Percentiles rank a stretch among this genome's conserved stretches.
These are phyloP conservation scores for Poecile montanus DNA, from an alignment of 2,797 vertebrate species.

Conservation along the genomic window DNA sequence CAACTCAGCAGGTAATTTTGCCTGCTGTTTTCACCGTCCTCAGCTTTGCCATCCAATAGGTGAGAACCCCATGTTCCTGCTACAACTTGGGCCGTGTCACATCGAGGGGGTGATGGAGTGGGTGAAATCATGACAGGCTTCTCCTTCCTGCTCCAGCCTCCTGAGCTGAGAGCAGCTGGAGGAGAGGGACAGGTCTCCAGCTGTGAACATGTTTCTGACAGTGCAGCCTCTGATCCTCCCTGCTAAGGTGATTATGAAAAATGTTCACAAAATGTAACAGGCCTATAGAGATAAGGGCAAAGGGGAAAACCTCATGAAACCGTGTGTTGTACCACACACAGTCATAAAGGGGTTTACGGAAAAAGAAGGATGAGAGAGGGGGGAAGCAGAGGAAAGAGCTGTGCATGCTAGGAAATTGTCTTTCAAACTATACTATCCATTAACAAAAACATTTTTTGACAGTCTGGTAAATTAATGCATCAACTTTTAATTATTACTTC, in stretches of 20 bases:
- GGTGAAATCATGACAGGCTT: background rate
- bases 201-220: background rate
- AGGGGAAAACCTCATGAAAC: background rate
- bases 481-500: background rate
- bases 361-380: background rate
- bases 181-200: background rate
- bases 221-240: background rate
- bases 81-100: rapidly evolving
- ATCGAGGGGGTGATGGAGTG: rapidly evolving
- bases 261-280: background rate
- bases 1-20: background rate
- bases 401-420: background rate
- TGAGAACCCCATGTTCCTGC: background rate
- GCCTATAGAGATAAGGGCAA: background rate
- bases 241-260: background rate
- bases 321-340: background rate
- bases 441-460: background rate
- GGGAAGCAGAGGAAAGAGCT: background rate
- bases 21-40: background rate
- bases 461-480: background rate
- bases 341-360: background rate
- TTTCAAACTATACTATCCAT: background rate
- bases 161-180: background rate
- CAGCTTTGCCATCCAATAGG: background rate
- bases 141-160: background rate